Conservation (phyloP, 2,888 invertebrate genomes). For the Sthenelais limicola region DNA sequence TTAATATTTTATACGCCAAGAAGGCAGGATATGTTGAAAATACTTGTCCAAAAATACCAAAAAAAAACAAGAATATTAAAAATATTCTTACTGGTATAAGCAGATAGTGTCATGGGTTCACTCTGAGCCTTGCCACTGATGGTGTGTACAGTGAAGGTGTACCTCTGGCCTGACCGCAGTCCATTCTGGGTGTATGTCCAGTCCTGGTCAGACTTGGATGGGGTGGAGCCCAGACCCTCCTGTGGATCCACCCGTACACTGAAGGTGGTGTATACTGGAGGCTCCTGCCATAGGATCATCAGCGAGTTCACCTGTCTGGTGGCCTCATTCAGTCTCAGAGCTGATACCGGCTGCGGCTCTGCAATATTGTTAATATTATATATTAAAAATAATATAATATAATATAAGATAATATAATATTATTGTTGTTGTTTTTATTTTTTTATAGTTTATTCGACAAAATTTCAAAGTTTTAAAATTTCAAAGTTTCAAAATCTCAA, state of each 20-base stretch:
- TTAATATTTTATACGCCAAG: no score
- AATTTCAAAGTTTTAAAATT: no score
- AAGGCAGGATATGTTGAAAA: no score
- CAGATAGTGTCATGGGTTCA: not conserved
- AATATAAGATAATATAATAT: no score
- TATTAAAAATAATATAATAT: no score
- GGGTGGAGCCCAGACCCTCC: slow-evolving; percentile 18
- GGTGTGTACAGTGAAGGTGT: slow-evolving; percentile 23
- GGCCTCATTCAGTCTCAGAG: not conserved
- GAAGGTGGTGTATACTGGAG: slow-evolving; percentile 4
- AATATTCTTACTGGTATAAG: slow-evolving; percentile 21
- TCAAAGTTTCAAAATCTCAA: no score
- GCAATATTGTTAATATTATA: no score
- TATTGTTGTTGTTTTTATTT: no score
- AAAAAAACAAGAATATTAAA: no score
- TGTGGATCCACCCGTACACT: slow-evolving; percentile 8
- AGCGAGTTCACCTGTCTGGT: slow-evolving; percentile 7
- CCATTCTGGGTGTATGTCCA: slow-evolving; percentile 30
- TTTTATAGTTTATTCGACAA: no score
- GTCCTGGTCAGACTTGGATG: not conserved
- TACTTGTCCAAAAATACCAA: no score
- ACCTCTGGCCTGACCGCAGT: slow-evolving; percentile 15
- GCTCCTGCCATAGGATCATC: slow-evolving; percentile 28
- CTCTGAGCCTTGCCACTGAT: slow-evolving; percentile 13
- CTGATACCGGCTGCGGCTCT: slow-evolving; percentile 13